Conservation (phyloP, 2,888 invertebrate genomes). For the Spilarctia lutea region DNA sequence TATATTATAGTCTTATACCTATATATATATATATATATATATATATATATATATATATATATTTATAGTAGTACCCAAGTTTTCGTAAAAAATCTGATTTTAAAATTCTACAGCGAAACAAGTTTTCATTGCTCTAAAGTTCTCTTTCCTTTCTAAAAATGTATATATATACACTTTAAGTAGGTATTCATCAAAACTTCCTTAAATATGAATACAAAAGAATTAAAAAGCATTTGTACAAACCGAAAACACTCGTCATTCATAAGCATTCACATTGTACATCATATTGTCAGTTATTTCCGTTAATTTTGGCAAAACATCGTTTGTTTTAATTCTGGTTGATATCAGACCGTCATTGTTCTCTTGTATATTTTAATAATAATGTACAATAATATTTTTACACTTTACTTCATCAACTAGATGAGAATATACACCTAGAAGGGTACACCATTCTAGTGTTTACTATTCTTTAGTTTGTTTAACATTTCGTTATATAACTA, state of each 20-base stretch:
- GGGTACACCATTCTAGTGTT: not conserved
- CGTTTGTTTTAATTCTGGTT: slow-evolving; percentile 5
- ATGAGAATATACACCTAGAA: not conserved
- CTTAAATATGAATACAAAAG: slow-evolving; percentile 1
- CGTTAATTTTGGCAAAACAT: slow-evolving; percentile 9
- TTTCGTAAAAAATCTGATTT: too few species aligned
- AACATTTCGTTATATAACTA: not conserved
- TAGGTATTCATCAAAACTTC: not conserved
- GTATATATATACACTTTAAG: not conserved
- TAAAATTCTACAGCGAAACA: too few species aligned
- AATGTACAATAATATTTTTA: slow-evolving; percentile 7
- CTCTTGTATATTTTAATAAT: slow-evolving; percentile 15
- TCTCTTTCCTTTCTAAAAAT: not conserved
- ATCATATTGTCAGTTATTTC: not conserved
- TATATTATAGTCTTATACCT: too few species aligned
- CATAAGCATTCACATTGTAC: slow-evolving; percentile 5
- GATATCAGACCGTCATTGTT: slow-evolving; percentile 7
- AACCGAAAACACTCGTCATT: not conserved
- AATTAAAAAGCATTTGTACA: not conserved
- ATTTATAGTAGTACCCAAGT: too few species aligned
- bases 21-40: too few species aligned
- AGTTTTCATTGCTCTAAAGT: not conserved
- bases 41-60: too few species aligned
- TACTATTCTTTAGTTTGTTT: not conserved
- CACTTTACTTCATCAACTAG: not conserved